Percentiles rank a stretch among this genome's conserved stretches.
phyloP scores from a whole-genome alignment of 2,888 invertebrate species.

The Stenchaetothrips biformis region DNA sequence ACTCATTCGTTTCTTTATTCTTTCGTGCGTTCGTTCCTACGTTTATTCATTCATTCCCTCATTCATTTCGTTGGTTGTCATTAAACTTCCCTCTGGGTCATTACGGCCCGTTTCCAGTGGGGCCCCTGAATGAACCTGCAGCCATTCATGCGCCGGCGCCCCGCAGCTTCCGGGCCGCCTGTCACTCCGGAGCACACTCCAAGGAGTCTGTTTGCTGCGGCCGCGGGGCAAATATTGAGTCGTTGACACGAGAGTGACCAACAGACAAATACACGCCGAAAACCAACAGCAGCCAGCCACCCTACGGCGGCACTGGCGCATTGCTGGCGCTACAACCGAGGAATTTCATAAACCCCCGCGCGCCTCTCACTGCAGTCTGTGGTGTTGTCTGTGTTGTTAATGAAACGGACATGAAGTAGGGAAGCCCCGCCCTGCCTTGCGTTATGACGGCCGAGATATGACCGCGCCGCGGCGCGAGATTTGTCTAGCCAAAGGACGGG shows the following conservation, averaged over 20 bases:
- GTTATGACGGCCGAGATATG: conserved; percentile 2
- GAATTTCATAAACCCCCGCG: no score
- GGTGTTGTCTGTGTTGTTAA: no score
- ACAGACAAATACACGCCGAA: not conserved
- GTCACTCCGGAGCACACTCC: not conserved
- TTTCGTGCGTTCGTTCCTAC: no score
- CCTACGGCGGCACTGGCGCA: no score
- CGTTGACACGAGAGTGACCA: not conserved
- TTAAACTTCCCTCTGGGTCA: no score
- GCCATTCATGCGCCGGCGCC: not conserved
- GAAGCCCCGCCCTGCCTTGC: not conserved
- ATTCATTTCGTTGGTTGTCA: no score
- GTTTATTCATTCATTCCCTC: no score
- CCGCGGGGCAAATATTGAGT: not conserved
- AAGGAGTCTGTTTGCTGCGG: conserved; percentile 1
- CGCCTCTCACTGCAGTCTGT: no score
- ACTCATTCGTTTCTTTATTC: no score
- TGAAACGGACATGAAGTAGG: no score
- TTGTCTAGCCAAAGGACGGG: not conserved
- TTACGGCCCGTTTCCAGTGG: no score
- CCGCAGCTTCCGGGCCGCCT: not conserved
- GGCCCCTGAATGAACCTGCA: not conserved
- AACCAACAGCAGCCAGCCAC: not conserved
- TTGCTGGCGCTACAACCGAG: no score
- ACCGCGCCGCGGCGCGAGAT: not conserved